These are phyloP conservation scores for Chloromyia formosa DNA, from an alignment of 2,888 invertebrate genomes.

Conservation along the genomic window DNA sequence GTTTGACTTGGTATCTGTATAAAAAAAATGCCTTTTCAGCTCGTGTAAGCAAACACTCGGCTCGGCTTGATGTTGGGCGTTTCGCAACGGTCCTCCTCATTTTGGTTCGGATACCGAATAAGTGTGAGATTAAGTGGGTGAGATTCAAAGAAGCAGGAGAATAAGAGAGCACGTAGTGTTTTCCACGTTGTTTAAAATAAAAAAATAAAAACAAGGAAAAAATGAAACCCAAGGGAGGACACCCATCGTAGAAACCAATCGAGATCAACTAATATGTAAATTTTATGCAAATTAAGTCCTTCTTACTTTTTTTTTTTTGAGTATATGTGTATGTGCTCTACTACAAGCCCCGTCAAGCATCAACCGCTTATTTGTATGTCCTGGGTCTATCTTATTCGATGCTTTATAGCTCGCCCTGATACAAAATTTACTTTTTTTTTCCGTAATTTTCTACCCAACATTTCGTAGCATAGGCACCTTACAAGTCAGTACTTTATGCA, in stretches of 20 bases:
- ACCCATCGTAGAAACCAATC: slow-evolving; percentile 49
- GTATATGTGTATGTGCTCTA: not conserved
- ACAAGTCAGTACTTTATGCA: slow-evolving; percentile 1
- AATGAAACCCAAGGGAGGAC: slow-evolving; percentile 44
- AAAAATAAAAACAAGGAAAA: too few relatives aligned
- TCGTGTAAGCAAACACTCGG: not conserved
- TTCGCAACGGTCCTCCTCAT: not conserved
- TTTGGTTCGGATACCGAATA: not conserved
- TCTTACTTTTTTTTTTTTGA: slow-evolving; percentile 18
- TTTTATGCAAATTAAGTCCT: slow-evolving; percentile 52
- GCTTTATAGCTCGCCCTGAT: slow-evolving; percentile 18
- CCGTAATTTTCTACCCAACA: not conserved
- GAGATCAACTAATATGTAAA: slow-evolving; percentile 54
- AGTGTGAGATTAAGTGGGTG: slow-evolving; percentile 35
- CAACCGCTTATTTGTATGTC: slow-evolving; percentile 36
- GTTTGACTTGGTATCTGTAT: slow-evolving; percentile 1
- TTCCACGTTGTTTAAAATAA: slow-evolving; percentile 36
- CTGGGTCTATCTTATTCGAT: slow-evolving; percentile 32
- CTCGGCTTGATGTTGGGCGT: slow-evolving; percentile 19
- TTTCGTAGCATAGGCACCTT: not conserved
- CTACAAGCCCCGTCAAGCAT: slow-evolving; percentile 6
- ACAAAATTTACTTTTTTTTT: slow-evolving; percentile 28
- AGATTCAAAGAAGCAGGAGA: slow-evolving; percentile 12
- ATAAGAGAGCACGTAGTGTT: slow-evolving; percentile 2
- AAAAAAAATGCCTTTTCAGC: slow-evolving; percentile 23